Evolutionary conservation across 2,888 invertebrate genomes (phyloP).

Genomic region (Cosmia trapezina): DNA sequence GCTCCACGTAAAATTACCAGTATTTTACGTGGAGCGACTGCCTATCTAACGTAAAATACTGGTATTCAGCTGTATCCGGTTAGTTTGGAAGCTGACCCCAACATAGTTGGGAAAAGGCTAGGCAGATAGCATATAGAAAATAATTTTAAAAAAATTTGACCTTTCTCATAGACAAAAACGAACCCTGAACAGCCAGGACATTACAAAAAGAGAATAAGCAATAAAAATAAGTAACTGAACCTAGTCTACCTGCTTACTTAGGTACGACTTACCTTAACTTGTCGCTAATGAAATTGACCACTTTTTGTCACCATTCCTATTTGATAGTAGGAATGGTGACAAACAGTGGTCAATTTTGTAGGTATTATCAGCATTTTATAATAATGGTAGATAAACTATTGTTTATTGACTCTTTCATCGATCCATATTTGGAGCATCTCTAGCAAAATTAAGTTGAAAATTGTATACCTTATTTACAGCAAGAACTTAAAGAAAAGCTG

Average conservation of each 20-base stretch:
- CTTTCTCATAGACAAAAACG: background rate
- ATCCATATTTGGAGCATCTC: background rate
- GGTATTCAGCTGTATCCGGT: too few relatives aligned
- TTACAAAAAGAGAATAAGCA: background rate
- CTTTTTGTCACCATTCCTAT: background rate
- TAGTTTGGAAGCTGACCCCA: too few relatives aligned
- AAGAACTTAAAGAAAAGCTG: background rate
- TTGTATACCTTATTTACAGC: too few relatives aligned
- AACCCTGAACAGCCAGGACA: background rate
- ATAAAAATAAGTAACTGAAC: constrained; percentile 1
- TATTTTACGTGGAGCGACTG: too few relatives aligned
- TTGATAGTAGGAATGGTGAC: too few relatives aligned
- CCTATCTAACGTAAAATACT: too few relatives aligned
- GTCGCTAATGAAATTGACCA: background rate
- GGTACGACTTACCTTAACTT: background rate
- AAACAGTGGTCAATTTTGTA: too few relatives aligned
- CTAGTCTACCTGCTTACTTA: background rate
- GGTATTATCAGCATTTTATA: too few relatives aligned
- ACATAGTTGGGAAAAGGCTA: too few relatives aligned
- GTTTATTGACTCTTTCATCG: background rate
- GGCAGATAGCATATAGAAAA: too few relatives aligned
- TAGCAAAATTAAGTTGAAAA: background rate
- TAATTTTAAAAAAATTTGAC: too few relatives aligned
- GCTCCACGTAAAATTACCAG: too few relatives aligned
- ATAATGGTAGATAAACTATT: background rate